Evolutionary conservation across 2,797 vertebrate genomes (phyloP).

Genomic region (Phoxinus dragarum): DNA sequence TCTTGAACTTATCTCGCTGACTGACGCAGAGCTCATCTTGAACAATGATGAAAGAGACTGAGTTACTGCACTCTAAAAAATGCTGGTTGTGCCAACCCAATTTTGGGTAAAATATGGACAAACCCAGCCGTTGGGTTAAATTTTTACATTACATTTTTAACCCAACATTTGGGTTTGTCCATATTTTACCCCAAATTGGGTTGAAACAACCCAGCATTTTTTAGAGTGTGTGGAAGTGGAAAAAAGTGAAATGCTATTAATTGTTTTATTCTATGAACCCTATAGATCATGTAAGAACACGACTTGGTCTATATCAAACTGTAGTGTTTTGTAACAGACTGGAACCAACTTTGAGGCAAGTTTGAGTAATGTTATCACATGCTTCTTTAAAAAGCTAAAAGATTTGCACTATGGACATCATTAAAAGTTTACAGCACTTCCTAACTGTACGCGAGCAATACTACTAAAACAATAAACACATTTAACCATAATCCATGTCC

Average conservation of each 20-base stretch:
- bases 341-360: neutral
- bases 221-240: no score
- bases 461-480: slow-evolving; percentile 26
- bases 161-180: no score
- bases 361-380: slow-evolving; percentile 33
- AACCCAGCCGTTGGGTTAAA: no score
- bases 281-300: neutral
- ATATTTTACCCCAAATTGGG: no score
- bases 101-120: no score
- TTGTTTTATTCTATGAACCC: neutral
- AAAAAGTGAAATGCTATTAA: neutral
- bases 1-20: slow-evolving; percentile 60
- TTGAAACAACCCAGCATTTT: no score
- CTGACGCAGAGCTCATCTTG: slow-evolving; percentile 35
- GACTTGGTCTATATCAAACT: neutral
- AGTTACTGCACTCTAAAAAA: no score
- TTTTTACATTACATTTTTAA: no score
- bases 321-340: neutral
- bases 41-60: slow-evolving; percentile 3
- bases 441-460: slow-evolving; percentile 40
- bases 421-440: slow-evolving; percentile 55
- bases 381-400: slow-evolving; percentile 27
- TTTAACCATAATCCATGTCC: slow-evolving; percentile 19
- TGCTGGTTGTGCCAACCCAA: no score
- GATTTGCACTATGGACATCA: slow-evolving; percentile 50